Conservation (phyloP, 2,113 vertebrate genomes). For the Xerus inauris region DNA sequence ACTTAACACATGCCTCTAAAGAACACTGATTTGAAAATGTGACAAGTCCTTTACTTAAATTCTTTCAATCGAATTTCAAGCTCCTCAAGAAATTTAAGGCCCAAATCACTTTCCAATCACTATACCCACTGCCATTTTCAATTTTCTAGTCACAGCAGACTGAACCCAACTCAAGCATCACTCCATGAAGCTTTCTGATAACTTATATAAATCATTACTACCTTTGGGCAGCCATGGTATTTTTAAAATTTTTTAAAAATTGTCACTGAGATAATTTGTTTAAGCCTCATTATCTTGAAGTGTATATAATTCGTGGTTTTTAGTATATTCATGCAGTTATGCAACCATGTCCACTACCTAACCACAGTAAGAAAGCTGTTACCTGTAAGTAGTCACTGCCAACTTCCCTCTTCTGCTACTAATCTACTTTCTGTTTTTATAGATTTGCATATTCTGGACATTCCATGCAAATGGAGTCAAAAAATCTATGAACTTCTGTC, state of each 20-base stretch:
- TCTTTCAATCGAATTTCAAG: neutral
- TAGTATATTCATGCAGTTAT: neutral
- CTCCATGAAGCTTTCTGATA: neutral
- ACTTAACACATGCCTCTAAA: conserved; percentile 19
- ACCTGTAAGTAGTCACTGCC: neutral
- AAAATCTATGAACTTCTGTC: neutral
- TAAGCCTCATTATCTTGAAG: neutral
- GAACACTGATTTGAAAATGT: neutral
- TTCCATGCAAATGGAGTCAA: neutral
- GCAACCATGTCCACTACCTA: neutral
- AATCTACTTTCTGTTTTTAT: neutral
- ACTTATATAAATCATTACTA: neutral
- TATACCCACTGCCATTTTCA: neutral
- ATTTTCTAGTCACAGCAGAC: neutral
- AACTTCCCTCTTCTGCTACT: neutral
- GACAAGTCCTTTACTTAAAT: neutral
- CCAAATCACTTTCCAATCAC: neutral
- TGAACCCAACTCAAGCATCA: neutral
- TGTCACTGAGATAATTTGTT: neutral
- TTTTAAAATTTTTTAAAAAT: neutral
- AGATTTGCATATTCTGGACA: neutral
- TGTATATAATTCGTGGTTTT: neutral
- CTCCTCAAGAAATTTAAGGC: neutral
- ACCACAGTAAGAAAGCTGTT: neutral
- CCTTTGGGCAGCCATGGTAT: neutral